Evolutionary conservation across 2,888 invertebrate genomes (phyloP), one percentile per base, ranked within the genome.

Genomic region (Odontocolon sp.): DNA sequence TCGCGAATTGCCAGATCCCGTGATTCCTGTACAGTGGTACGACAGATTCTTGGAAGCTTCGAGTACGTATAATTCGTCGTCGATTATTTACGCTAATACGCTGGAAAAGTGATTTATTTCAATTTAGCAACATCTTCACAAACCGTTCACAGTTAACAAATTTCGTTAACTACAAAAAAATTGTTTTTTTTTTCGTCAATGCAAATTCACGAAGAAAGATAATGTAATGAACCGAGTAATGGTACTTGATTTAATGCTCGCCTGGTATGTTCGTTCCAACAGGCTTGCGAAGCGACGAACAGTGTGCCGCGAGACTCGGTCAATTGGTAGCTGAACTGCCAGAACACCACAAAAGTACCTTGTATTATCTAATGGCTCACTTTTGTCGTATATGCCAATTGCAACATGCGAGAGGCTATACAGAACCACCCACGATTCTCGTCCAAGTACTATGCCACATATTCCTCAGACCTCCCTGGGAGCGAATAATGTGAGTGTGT

Each of bases 21-120:
- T 96, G 63, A 94, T 96, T 81, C 95, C 95, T 21, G 94, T 95
- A 33, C 93, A 93, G 86, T 94, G 93, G 92, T 96, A 96, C 88
- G 94, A 94, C 82, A 92, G 92, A 81, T 95, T 95, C 88, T 91
- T 95, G 72, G 93, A 93, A 81, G 92, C 93, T 14, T 91, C 91
- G 78, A 88, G 92, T 91, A 81, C 88, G 90, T 86, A 73, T 56
- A 31, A 56, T 67, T 21, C 47, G 18, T 67, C 18, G 9, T 28
- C 16, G 8, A 5, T 52, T 3, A 31, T 31, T 52, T 31, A 0
- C 31, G 18, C 52, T 9, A 1, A n/a, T n/a, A 16, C 36, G 9
- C 8, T 36, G 9, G 2, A 36, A 36, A 2, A 59, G 16, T 11
- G 21, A 54, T 40, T 38, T 0, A 61, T n/a, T n/a, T n/a, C n/a